Conservation (phyloP, 92 coral and sea anemone genomes). For the Phenganax stokvisi region DNA sequence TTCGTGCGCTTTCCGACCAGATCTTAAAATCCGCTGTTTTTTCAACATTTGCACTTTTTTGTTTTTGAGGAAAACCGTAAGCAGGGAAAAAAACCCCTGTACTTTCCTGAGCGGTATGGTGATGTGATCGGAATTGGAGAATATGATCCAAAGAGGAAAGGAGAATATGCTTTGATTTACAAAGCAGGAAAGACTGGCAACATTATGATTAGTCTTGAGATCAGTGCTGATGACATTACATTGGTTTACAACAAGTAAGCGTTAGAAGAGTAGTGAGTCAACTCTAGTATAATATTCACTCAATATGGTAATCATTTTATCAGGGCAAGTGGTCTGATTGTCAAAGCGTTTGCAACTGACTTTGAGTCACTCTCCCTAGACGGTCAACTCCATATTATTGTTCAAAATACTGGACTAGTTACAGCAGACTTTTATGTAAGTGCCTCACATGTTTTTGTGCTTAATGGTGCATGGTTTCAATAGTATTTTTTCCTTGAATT, state of each 20-base stretch:
- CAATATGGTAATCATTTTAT: neutral
- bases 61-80: conserved; percentile 55
- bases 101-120: conserved; percentile 78
- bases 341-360: conserved; percentile 84
- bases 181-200: conserved; percentile 78
- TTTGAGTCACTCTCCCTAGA: conserved; percentile 85
- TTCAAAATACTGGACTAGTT: conserved; percentile 87
- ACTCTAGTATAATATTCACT: neutral
- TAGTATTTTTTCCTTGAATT: neutral
- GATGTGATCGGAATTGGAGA: conserved; percentile 61
- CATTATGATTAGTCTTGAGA: conserved; percentile 87
- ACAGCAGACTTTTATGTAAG: conserved; percentile 92
- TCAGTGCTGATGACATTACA: conserved; percentile 93
- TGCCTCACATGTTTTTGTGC: neutral
- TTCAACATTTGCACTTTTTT: neutral
- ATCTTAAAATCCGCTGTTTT: neutral
- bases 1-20: neutral
- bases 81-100: conserved; percentile 57
- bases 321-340: conserved; percentile 82
- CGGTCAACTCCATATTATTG: conserved; percentile 68
- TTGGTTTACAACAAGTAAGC: conserved; percentile 82
- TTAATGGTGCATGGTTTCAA: neutral
- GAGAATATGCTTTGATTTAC: conserved; percentile 63
- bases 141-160: conserved; percentile 20
- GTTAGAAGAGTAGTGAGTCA: neutral